Evolutionary conservation across 2,888 invertebrate species (phyloP).

Genomic region (Melieria picta): DNA sequence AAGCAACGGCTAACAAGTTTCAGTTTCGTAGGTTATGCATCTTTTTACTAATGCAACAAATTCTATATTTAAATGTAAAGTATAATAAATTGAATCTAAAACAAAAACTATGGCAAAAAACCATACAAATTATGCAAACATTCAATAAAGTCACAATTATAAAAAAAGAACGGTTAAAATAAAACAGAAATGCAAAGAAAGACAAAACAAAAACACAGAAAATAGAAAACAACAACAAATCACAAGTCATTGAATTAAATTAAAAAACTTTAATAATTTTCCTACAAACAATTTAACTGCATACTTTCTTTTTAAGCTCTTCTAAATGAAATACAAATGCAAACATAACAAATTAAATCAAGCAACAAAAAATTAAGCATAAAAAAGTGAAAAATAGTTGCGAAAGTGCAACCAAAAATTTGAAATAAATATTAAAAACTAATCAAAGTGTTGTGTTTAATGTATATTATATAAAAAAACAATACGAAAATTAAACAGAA

Average conservation of each 20-base stretch:
- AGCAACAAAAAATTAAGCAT: conserved; percentile 1
- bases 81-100: too few relatives aligned
- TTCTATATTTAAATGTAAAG: too few relatives aligned
- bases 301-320: conserved; percentile 8
- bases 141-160: not conserved
- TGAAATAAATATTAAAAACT: conserved; percentile 12
- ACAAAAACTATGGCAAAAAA: not conserved
- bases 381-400: not conserved
- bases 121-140: not conserved
- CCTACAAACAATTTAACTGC: conserved; percentile 6
- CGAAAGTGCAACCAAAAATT: not conserved
- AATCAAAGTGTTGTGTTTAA: conserved; percentile 17
- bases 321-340: conserved; percentile 11
- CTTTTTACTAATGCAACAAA: too few relatives aligned
- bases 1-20: too few relatives aligned
- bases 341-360: conserved; percentile 1
- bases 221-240: conserved; percentile 6
- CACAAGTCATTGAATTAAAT: not conserved
- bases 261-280: not conserved
- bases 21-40: too few relatives aligned
- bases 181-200: conserved; percentile 1
- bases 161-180: not conserved
- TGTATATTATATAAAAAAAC: not conserved
- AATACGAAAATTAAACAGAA: not conserved
- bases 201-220: not conserved